Conservation (phyloP, 64 coral and sea anemone genomes). For the Montipora efflorescens region DNA sequence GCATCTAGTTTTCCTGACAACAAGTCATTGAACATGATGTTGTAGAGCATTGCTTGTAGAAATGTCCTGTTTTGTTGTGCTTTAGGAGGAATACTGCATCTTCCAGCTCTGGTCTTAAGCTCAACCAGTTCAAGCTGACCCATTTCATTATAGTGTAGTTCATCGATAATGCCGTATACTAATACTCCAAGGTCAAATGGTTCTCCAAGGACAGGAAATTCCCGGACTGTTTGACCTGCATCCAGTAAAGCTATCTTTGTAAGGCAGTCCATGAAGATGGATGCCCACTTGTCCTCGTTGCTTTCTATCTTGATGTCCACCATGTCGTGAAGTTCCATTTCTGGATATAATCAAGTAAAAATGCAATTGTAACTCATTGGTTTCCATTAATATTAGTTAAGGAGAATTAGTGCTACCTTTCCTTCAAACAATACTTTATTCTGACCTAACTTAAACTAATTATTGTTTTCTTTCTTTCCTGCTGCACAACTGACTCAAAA, state of each 20-base stretch:
- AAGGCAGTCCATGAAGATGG: constrained; percentile 68
- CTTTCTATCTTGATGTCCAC: constrained; percentile 60
- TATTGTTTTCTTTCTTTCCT: no score
- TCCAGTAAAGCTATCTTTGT: constrained; percentile 64
- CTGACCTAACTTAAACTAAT: no score
- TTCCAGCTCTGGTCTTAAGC: constrained; percentile 69
- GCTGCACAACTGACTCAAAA: no score
- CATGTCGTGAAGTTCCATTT: constrained; percentile 68
- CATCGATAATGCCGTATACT: constrained; percentile 81
- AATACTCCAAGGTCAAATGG: constrained; percentile 73
- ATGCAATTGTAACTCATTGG: no score
- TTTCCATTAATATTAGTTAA: no score
- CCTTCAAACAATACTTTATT: no score
- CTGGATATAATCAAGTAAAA: constrained; percentile 23
- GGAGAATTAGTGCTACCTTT: no score
- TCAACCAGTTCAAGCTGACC: constrained; percentile 69
- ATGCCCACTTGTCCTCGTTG: constrained; percentile 84
- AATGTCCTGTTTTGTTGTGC: constrained; percentile 56
- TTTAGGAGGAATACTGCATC: constrained; percentile 27
- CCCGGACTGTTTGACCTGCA: constrained; percentile 61
- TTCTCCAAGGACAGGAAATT: constrained; percentile 76
- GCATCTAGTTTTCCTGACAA: constrained; percentile 30
- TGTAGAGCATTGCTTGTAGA: constrained; percentile 79
- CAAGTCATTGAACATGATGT: constrained; percentile 76
- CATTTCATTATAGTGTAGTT: constrained; percentile 62